phyloP scores from a whole-genome alignment of 37 sponge, comb jelly and placozoan genomes.

The Chondrilla cf. caribensis region DNA sequence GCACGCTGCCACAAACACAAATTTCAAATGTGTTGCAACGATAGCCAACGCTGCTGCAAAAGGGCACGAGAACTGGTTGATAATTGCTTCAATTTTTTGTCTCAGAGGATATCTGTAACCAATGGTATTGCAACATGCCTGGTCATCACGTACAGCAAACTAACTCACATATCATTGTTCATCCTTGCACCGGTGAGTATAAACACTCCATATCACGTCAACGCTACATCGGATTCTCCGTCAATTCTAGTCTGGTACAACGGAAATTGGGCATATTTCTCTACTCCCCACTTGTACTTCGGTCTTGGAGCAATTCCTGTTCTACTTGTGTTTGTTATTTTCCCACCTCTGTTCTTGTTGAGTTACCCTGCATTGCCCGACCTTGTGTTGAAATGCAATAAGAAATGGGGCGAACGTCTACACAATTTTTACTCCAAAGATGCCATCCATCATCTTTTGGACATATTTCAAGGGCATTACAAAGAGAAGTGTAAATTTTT shows the following conservation, averaged over 20 bases:
- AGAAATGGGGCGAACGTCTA: background rate
- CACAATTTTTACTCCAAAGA: background rate
- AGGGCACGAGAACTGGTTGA: background rate
- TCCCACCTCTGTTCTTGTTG: background rate
- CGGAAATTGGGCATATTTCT: background rate
- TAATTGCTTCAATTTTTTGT: background rate
- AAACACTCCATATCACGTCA: background rate
- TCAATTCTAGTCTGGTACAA: background rate
- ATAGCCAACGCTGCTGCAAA: background rate
- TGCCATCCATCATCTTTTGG: background rate
- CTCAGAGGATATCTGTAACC: background rate
- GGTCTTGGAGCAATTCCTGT: background rate
- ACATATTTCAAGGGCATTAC: background rate
- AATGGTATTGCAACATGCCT: conserved; percentile 5
- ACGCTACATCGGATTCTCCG: background rate
- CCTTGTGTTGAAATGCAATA: background rate
- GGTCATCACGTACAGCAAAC: background rate
- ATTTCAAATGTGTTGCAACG: background rate
- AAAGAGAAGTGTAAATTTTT: background rate
- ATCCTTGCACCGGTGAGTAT: background rate
- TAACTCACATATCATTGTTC: background rate
- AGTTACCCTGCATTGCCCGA: background rate
- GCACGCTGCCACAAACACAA: background rate
- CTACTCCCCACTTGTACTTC: background rate
- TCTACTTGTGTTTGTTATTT: background rate